Evolutionary conservation across 2,113 vertebrate genomes (phyloP), one percentile per base, ranked within the genome.

Genomic region (Leptobrachium ailaonicum): DNA sequence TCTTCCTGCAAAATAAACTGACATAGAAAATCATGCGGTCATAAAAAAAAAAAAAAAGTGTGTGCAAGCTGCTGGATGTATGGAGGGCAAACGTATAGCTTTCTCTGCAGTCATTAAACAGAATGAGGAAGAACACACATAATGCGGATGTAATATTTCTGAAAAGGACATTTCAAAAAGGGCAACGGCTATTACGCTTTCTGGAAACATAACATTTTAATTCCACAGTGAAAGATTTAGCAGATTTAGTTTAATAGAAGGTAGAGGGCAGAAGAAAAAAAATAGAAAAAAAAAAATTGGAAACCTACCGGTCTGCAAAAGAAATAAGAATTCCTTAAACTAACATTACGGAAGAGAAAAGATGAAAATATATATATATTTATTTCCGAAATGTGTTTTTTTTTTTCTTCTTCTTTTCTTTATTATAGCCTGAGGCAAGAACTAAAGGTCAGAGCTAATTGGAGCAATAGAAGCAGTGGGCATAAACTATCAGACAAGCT

Each of bases 391-490:
- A 32, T 32, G 20, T 32, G 20, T 32, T 32, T 32, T 32, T 32
- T 32, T 32, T 32, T 32, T 32, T 32, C 12, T 1, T 83, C 79
- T 86, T 73, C 83, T 87, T 73, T 83, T 87, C 85, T 88, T 87
- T 83, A 82, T 85, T 69, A 77, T 71, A 84, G 1, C 82, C 83
- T 54, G 81, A 87, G 86, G 86, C 83, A 83, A 87, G 66, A 71
- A 87, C 58, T 56, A 88, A 89, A 90, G 87, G 86, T 90, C 83
- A 85, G 60, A 53, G 87, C 84, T 89, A 88, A 90, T 85, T 91
- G 87, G 84, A 72, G 76, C 43, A 85, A 75, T 70, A 87, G 72
- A 1, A 82, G 60, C 1, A 72, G 83, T 80, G 82, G 79, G 67
- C n/a, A 82, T 53, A 84, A 58, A 79, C 72, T 85, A 83, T 83